phyloP scores from a whole-genome alignment of 2,113 vertebrate species.

The Datnioides undecimradiatus region DNA sequence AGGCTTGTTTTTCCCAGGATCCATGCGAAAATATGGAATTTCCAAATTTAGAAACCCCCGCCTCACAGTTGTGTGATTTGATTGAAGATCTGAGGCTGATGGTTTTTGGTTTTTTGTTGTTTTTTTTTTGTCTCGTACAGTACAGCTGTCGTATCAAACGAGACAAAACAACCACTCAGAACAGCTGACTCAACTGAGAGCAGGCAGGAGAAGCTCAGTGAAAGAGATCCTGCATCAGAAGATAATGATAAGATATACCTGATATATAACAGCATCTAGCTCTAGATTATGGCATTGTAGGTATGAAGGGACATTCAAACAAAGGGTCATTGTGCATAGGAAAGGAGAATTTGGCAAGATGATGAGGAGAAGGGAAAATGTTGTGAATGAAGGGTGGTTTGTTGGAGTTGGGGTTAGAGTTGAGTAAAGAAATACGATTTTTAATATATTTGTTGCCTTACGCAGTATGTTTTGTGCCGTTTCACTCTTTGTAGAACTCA shows the following conservation, averaged over 20 bases:
- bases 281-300: not conserved
- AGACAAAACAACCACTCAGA: slow-evolving; percentile 8
- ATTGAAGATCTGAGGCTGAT: slow-evolving; percentile 15
- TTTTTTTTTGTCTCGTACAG: not conserved
- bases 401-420: not conserved
- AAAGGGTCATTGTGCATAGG: not conserved
- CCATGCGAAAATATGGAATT: not conserved
- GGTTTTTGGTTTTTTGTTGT: too few relatives aligned
- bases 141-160: slow-evolving; percentile 16
- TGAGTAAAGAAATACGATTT: not conserved
- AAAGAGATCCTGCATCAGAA: not conserved
- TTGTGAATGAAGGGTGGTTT: not conserved
- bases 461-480: not conserved
- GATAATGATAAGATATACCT: not conserved
- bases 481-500: not conserved
- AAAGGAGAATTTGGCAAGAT: not conserved
- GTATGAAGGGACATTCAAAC: not conserved
- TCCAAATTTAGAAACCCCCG: slow-evolving; percentile 23
- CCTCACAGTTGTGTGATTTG: slow-evolving; percentile 20
- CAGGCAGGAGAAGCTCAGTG: not conserved
- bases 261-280: not conserved
- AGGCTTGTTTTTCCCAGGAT: slow-evolving; percentile 2
- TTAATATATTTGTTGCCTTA: not conserved
- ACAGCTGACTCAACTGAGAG: slow-evolving; percentile 1
- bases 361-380: not conserved